Evolutionary conservation across 2,797 vertebrate species (phyloP).

Genomic region (Anguilla obscura): DNA sequence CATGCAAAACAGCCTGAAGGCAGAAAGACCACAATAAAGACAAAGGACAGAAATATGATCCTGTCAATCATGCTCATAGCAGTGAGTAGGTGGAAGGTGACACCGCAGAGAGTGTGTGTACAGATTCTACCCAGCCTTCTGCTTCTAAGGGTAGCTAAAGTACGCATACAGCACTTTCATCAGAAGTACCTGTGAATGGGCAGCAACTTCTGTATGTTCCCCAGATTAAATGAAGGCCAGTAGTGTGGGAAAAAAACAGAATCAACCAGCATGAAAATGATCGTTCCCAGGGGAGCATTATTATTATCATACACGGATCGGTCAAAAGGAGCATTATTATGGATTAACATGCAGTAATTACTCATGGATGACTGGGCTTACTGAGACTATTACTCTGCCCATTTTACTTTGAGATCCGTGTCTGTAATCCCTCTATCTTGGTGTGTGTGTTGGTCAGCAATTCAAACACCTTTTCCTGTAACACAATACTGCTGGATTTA

Average conservation of each 20-base stretch:
- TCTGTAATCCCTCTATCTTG: conserved; percentile 84
- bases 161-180: conserved; percentile 8
- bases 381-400: background rate
- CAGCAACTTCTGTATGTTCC: no score
- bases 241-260: no score
- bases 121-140: background rate
- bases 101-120: background rate
- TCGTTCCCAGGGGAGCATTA: background rate
- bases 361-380: background rate
- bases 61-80: background rate
- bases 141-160: background rate
- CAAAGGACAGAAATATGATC: background rate
- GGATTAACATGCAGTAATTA: no score
- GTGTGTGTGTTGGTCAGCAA: conserved; percentile 81
- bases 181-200: background rate
- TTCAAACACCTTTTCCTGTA: conserved; percentile 88
- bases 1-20: conserved; percentile 80
- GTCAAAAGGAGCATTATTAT: background rate
- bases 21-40: background rate
- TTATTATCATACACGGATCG: background rate
- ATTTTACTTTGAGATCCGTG: conserved; percentile 84
- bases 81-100: background rate
- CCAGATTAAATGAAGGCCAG: no score
- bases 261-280: background rate
- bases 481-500: conserved; percentile 16